Percentiles rank a stretch among this genome's conserved stretches.
phyloP scores from a whole-genome alignment of 2,797 vertebrate species.

The Otolemur crassicaudatus region DNA sequence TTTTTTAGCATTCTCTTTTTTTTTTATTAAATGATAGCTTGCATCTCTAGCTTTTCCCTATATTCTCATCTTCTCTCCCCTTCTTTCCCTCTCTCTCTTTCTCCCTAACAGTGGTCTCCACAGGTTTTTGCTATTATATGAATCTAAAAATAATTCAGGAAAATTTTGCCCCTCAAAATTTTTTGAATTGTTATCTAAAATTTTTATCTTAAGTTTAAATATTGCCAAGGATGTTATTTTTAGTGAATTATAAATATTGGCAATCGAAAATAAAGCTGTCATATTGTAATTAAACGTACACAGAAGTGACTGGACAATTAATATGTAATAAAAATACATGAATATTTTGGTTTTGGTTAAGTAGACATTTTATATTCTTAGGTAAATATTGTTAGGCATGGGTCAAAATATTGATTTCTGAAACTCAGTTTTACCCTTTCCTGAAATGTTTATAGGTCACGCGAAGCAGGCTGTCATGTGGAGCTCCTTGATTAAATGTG shows the following conservation, averaged over 20 bases:
- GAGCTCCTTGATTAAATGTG: not conserved
- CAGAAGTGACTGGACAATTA: not conserved
- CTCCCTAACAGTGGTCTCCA: not conserved
- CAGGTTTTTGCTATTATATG: not conserved
- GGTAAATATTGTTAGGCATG: not conserved
- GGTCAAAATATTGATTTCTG: not conserved
- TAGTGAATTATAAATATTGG: not conserved
- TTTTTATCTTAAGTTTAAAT: slow-evolving; percentile 37
- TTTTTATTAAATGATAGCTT: no score
- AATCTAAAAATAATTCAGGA: not conserved
- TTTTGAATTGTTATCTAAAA: not conserved
- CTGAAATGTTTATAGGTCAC: not conserved
- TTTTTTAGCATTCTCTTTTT: no score
- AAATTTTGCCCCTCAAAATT: not conserved
- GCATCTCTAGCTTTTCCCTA: not conserved
- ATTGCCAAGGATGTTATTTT: slow-evolving; percentile 13
- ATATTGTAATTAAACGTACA: slow-evolving; percentile 1
- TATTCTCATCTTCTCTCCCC: not conserved
- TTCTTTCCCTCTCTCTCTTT: not conserved
- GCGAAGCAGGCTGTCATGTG: not conserved
- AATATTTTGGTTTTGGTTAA: slow-evolving; percentile 16
- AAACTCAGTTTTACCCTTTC: not conserved
- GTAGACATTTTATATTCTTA: not conserved
- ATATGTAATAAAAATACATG: not conserved
- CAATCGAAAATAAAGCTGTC: slow-evolving; percentile 35